Evolutionary conservation across 1,140 invertebrate species (phyloP).

Genomic region (Melipona quadrifasciata): DNA sequence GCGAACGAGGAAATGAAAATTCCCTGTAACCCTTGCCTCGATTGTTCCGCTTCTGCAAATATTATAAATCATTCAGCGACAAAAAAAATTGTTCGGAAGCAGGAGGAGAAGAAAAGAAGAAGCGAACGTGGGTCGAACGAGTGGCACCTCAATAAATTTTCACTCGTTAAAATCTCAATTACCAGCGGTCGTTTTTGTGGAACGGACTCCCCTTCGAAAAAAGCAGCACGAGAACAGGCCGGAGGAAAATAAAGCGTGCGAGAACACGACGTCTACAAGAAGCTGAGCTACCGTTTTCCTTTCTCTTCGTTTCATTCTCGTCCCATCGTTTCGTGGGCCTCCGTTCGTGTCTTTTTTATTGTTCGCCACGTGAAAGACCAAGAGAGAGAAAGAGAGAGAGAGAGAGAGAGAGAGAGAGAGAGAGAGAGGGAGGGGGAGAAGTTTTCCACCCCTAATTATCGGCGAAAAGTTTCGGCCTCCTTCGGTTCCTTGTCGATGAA

Average conservation of each 20-base stretch:
- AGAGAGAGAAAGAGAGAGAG: too few species aligned
- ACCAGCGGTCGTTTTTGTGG: constrained; percentile 41
- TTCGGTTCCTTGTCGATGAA: not conserved
- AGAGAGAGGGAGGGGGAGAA: not conserved
- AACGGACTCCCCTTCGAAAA: constrained; percentile 26
- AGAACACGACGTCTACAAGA: constrained; percentile 6
- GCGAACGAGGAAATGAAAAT: not conserved
- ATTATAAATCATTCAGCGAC: not conserved
- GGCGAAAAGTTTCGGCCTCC: constrained; percentile 11
- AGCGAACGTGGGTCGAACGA: not conserved
- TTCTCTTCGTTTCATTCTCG: not conserved
- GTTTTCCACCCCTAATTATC: constrained; percentile 18
- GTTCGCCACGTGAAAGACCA: not conserved
- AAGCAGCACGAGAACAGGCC: constrained; percentile 8
- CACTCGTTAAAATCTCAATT: constrained; percentile 57
- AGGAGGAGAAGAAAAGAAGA: too few species aligned
- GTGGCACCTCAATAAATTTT: constrained; percentile 59
- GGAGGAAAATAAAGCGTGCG: constrained; percentile 22
- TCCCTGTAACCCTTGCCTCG: not conserved
- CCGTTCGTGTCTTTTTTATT: not conserved
- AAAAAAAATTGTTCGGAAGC: not conserved
- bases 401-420: too few species aligned
- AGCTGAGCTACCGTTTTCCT: not conserved
- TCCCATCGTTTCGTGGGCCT: not conserved
- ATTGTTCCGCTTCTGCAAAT: not conserved